Percentiles rank a stretch among this genome's conserved stretches.
Evolutionary conservation across 2,113 vertebrate species (phyloP).

Genomic region (Elgaria multicarinata): DNA sequence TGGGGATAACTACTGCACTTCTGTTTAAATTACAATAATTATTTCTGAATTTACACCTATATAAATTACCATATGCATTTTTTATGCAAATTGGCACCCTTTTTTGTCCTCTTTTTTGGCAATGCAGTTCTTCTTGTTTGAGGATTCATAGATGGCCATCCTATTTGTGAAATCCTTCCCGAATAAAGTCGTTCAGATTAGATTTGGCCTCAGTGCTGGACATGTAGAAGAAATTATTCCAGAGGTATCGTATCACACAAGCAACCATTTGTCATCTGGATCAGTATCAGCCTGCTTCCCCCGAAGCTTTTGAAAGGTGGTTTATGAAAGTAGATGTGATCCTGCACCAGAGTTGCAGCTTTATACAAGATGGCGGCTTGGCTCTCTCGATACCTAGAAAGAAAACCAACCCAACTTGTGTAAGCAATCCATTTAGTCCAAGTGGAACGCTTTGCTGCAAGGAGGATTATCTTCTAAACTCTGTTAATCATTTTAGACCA

Average conservation of each 20-base stretch:
- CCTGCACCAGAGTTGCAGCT: not conserved
- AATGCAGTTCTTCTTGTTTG: too few relatives aligned
- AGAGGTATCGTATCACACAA: not conserved
- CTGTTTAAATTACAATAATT: too few relatives aligned
- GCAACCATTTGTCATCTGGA: not conserved
- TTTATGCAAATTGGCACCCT: too few relatives aligned
- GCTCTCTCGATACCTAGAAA: too few relatives aligned
- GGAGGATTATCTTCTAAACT: not conserved
- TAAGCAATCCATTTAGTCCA: not conserved
- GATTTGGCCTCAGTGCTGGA: not conserved
- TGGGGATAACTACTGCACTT: too few relatives aligned
- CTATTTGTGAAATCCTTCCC: not conserved
- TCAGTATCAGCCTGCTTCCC: not conserved
- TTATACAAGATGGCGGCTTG: not conserved
- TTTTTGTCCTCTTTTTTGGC: too few relatives aligned
- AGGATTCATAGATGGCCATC: not conserved
- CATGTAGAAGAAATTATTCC: not conserved
- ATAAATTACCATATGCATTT: too few relatives aligned
- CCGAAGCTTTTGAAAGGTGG: not conserved
- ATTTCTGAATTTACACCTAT: too few relatives aligned
- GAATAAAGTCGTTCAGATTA: not conserved
- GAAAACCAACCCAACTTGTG: not conserved
- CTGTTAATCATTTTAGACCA: slow-evolving; percentile 28
- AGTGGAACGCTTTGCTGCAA: not conserved
- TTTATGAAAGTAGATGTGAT: not conserved